These are phyloP conservation scores for Parnassius mnemosyne DNA, from an alignment of 2,888 invertebrate genomes.

Conservation along the genomic window DNA sequence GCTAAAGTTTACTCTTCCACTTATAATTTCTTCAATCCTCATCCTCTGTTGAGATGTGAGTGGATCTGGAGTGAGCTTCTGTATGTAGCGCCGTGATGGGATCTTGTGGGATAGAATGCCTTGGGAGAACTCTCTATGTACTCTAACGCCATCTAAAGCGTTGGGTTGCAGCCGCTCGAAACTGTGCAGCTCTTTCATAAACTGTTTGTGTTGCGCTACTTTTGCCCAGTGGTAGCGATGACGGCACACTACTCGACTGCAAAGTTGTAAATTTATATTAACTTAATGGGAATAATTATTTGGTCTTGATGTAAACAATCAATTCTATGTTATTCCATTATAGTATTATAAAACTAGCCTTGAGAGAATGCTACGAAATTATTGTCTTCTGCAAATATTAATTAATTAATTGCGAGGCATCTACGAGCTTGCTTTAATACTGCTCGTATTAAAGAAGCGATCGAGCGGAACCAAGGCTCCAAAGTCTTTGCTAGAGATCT, in stretches of 20 bases:
- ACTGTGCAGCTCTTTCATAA: slow-evolving; percentile 81
- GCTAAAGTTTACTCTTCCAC: slow-evolving; percentile 46
- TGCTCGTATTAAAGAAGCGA: too few species aligned
- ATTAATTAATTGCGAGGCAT: too few species aligned
- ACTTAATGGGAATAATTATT: too few species aligned
- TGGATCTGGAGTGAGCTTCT: slow-evolving; percentile 67
- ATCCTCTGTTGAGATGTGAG: slow-evolving; percentile 61
- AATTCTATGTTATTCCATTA: too few species aligned
- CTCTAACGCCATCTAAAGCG: slow-evolving; percentile 82
- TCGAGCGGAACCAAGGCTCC: too few species aligned
- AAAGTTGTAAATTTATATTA: slow-evolving; percentile 32
- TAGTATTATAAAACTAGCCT: too few species aligned
- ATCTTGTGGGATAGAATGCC: slow-evolving; percentile 76
- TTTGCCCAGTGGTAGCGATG: slow-evolving; percentile 79
- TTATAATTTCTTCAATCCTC: slow-evolving; percentile 70
- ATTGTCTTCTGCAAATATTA: too few species aligned
- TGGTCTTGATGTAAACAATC: too few species aligned
- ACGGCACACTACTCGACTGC: slow-evolving; percentile 83
- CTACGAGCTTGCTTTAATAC: too few species aligned
- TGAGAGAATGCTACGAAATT: too few species aligned
- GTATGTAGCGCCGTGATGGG: slow-evolving; percentile 66
- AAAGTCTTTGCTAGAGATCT: too few species aligned
- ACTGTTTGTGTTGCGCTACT: slow-evolving; percentile 77
- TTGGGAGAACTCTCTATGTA: slow-evolving; percentile 83
- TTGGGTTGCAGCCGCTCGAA: slow-evolving; percentile 82